These are phyloP conservation scores for Lochmaea capreae DNA, from an alignment of 2,888 invertebrate species.

Conservation along the genomic window DNA sequence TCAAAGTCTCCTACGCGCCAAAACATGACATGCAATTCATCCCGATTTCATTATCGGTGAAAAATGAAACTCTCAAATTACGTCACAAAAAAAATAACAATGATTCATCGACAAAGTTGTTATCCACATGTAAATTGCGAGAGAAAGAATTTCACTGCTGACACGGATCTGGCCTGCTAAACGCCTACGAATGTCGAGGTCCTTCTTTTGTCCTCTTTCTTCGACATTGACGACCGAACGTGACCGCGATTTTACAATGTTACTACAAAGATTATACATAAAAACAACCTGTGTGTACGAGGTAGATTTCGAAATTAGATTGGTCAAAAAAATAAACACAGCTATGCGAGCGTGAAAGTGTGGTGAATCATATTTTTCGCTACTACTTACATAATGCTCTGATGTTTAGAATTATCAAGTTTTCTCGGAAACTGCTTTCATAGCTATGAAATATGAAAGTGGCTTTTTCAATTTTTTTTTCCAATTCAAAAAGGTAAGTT, in stretches of 20 bases:
- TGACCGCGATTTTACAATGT: constrained; percentile 26
- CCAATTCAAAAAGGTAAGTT: too few species aligned
- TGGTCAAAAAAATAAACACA: background rate
- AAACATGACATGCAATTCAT: background rate
- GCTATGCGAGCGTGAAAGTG: too few species aligned
- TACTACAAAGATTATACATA: background rate
- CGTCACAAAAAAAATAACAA: constrained; percentile 15
- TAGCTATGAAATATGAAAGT: too few species aligned
- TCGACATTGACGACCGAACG: constrained; percentile 22
- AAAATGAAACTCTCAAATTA: constrained; percentile 12
- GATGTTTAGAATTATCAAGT: too few species aligned
- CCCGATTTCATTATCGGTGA: background rate
- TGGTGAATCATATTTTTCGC: too few species aligned
- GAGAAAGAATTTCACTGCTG: constrained; percentile 40
- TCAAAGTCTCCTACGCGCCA: background rate
- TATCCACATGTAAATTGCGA: constrained; percentile 14
- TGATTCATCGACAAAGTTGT: constrained; percentile 34
- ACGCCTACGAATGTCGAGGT: constrained; percentile 34
- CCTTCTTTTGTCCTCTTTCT: constrained; percentile 30
- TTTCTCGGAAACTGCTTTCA: too few species aligned
- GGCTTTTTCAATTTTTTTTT: too few species aligned
- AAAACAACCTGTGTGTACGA: constrained; percentile 3
- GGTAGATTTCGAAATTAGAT: background rate
- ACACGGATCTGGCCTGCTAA: constrained; percentile 33
- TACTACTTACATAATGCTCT: too few species aligned